phyloP scores from a whole-genome alignment of 2,797 vertebrate genomes.

The Tachyglossus aculeatus region DNA sequence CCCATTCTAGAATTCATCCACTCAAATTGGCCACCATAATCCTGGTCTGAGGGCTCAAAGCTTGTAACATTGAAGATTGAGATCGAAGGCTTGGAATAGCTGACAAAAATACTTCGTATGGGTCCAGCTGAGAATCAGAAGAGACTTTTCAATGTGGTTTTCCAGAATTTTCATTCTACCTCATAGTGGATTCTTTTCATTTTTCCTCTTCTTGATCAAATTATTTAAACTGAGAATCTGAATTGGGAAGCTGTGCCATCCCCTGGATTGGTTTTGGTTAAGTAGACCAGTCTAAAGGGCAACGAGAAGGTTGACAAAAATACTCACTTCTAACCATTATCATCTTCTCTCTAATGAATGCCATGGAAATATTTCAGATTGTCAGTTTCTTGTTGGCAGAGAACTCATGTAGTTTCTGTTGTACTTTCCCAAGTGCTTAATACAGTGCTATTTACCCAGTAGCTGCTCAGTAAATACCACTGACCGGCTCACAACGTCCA shows the following conservation, averaged over 20 bases:
- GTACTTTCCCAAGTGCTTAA: neutral
- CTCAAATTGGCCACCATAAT: neutral
- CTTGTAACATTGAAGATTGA: neutral
- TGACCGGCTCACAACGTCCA: neutral
- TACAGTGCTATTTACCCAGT: neutral
- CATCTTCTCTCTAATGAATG: too few relatives aligned
- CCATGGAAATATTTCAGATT: too few relatives aligned
- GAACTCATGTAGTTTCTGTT: neutral
- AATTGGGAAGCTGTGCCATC: neutral
- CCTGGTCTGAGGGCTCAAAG: neutral
- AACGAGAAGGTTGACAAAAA: too few relatives aligned
- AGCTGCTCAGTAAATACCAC: neutral
- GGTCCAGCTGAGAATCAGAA: neutral
- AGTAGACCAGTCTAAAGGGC: too few relatives aligned
- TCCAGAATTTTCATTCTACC: neutral
- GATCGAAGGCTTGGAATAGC: neutral
- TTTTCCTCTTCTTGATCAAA: too few relatives aligned
- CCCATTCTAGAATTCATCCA: too few relatives aligned
- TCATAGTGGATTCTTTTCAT: neutral
- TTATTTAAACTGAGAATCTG: neutral
- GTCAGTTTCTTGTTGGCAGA: neutral
- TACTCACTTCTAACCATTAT: too few relatives aligned
- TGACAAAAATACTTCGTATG: neutral
- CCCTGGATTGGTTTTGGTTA: neutral
- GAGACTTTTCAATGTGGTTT: neutral